Base-by-base conservation (phyloP, 2,113 vertebrate genomes). In the Isurus oxyrinchus region DNA sequence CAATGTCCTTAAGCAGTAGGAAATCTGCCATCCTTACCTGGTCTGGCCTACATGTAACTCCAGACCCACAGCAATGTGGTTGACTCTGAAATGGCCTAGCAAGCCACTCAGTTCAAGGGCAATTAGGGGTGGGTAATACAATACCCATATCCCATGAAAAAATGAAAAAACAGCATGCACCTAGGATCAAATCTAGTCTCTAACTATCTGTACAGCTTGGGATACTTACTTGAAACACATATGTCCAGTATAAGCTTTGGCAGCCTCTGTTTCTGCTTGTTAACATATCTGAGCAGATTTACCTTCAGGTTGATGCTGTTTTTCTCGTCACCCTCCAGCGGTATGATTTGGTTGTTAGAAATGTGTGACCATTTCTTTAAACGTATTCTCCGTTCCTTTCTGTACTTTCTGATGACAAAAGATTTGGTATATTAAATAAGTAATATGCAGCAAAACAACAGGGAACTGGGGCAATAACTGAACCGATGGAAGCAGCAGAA, bases 281-380 rank as follows among this genome's bases (percentile, higher is more conserved):
- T 31, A 96, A 10, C 23, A 1, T 84, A 40, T 61, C 5, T 10
- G 59, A 6, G 97, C 96, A 97, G 61, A 90, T 57, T 96, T 97
- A 99, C 99, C 98, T 98, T 99, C 49, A 99, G 97, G 97, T 98
- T 99, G 90, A 99, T 96, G 0, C 98, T 97, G 87, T 97, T 99
- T 84, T 97, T 98, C 96, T 99, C 98, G 72, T 97, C 98, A 96
- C 98, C 98, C 94, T 99, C 98, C 97, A 99, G 97, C 21, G 98
- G 98, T 61, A 97, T 96, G 96, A 99, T 99, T 96, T 98, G 97
- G 61, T 99, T 98, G 13, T 98, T 61, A 14, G 98, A 97, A 96
- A 99, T 99, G 97, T 99, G 99, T 49, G 98, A 98, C 99, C 99
- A 99, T 97, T 97, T 99, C 97, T 99, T 98, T 97, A 97, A 98